These are phyloP conservation scores for Toxotes lorentzi DNA, from an alignment of 2,797 vertebrate genomes.

Conservation along the genomic window DNA sequence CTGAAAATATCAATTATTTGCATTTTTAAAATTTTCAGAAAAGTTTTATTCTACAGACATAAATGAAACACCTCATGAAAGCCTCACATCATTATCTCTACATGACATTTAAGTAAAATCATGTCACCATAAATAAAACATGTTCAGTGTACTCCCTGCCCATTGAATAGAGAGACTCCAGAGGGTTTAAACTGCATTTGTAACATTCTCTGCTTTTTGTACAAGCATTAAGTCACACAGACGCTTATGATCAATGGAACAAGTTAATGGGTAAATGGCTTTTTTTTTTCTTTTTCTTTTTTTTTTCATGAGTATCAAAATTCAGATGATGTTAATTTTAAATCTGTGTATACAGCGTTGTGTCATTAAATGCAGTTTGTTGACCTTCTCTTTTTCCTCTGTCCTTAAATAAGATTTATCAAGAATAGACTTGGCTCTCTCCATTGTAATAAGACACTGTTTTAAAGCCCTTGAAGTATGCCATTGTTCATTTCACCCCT, in stretches of 20 bases:
- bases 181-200: not conserved
- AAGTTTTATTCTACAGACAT: not conserved
- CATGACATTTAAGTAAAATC: not conserved
- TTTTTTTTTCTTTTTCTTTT: not conserved
- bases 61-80: not conserved
- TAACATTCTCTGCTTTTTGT: not conserved
- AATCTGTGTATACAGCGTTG: not conserved
- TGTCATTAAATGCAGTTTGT: constrained; percentile 22
- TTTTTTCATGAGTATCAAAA: not conserved
- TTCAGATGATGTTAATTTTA: not conserved
- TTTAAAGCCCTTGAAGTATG: constrained; percentile 82
- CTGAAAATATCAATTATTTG: not conserved
- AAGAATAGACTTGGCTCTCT: constrained; percentile 53
- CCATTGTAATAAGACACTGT: constrained; percentile 78
- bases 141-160: not conserved
- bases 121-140: not conserved
- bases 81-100: not conserved
- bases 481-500: constrained; percentile 80
- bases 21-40: not conserved
- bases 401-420: constrained; percentile 65
- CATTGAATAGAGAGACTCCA: not conserved
- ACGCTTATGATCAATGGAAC: not conserved
- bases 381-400: constrained; percentile 56
- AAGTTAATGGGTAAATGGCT: not conserved
- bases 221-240: constrained; percentile 1